Percentiles rank a stretch among this genome's conserved stretches.
phyloP scores from a whole-genome alignment of 2,888 invertebrate species.

The Lordiphosa fenestrarum region DNA sequence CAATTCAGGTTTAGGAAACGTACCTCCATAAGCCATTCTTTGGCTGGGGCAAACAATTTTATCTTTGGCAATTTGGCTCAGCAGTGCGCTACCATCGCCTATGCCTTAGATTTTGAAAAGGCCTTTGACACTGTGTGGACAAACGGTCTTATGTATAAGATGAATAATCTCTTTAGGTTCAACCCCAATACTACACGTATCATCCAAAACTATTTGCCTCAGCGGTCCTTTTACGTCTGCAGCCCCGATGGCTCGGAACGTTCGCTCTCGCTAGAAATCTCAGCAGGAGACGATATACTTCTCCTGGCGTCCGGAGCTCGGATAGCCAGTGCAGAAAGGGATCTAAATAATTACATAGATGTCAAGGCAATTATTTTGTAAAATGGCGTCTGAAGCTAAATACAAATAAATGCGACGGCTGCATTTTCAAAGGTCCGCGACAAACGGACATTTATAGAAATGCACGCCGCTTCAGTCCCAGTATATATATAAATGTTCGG shows the following conservation, averaged over 20 bases:
- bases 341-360: too few species aligned
- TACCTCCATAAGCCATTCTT: neutral
- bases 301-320: too few species aligned
- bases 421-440: too few species aligned
- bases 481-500: too few species aligned
- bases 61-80: neutral
- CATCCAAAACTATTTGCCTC: neutral
- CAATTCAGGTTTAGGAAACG: neutral
- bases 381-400: too few species aligned
- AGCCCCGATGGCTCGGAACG: neutral
- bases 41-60: neutral
- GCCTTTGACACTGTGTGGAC: neutral
- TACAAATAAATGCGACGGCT: too few species aligned
- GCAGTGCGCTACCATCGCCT: neutral
- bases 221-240: neutral
- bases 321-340: too few species aligned
- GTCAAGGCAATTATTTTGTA: too few species aligned
- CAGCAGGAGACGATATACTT: too few species aligned
- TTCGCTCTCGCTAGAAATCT: neutral
- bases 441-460: too few species aligned
- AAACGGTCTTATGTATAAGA: slow-evolving; percentile 11
- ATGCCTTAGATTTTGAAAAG: neutral
- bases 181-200: neutral
- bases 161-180: slow-evolving; percentile 4
- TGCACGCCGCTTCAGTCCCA: too few species aligned